These are phyloP conservation scores for Alauda arvensis DNA, from an alignment of 2,797 vertebrate species.

Conservation along the genomic window DNA sequence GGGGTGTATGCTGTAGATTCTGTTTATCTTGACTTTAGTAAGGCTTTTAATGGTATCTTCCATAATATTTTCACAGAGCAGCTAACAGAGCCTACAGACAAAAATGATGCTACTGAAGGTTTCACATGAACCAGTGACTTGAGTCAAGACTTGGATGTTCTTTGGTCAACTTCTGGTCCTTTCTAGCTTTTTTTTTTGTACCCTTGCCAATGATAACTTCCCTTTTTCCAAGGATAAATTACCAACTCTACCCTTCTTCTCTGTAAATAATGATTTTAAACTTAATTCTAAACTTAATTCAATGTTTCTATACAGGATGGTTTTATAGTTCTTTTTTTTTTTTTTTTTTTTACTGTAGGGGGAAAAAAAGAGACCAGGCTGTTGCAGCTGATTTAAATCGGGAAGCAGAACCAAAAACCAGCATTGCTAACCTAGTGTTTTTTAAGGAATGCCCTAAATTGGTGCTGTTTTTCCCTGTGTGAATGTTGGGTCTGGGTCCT, in stretches of 20 bases:
- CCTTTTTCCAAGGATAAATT: background rate
- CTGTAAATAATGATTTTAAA: background rate
- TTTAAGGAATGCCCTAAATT: background rate
- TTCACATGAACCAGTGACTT: background rate
- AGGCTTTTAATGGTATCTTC: background rate
- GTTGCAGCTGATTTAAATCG: background rate
- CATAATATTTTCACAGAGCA: background rate
- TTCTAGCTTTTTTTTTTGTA: background rate
- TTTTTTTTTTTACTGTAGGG: background rate
- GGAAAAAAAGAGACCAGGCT: background rate
- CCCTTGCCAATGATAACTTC: background rate
- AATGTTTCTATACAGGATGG: background rate
- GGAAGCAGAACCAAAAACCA: background rate
- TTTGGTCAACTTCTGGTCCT: background rate
- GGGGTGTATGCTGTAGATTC: background rate
- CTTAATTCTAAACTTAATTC: background rate
- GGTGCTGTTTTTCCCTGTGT: background rate
- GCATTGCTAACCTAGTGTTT: background rate
- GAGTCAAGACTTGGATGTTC: background rate
- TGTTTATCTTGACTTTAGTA: background rate
- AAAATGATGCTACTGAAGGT: background rate
- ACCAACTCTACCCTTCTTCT: background rate
- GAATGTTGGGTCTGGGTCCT: background rate
- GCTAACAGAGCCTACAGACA: background rate
- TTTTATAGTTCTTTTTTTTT: background rate